Evolutionary conservation across 2,888 invertebrate genomes (phyloP).

Genomic region (Drosophila neonasuta): DNA sequence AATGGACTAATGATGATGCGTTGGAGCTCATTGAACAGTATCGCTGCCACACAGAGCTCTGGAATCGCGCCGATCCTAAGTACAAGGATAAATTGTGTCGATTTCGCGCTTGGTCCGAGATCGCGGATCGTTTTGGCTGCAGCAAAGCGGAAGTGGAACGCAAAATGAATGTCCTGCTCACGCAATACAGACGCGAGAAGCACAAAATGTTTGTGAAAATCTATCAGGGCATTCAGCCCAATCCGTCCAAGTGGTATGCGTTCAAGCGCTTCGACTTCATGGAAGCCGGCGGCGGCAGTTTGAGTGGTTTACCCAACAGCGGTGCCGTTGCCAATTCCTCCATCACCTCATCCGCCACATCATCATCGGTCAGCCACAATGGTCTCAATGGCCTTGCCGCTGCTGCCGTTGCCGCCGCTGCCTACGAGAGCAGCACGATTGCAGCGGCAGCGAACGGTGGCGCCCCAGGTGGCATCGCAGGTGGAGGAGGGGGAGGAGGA

Average conservation of each 20-base stretch:
- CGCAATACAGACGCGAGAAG: constrained; percentile 81
- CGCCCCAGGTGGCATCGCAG: constrained; percentile 37
- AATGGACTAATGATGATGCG: constrained; percentile 82
- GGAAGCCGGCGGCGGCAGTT: constrained; percentile 79
- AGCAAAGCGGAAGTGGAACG: constrained; percentile 82
- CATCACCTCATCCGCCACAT: constrained; percentile 21
- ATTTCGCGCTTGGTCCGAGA: constrained; percentile 81
- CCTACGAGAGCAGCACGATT: constrained; percentile 65
- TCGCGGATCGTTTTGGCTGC: constrained; percentile 81
- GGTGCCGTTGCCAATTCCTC: constrained; percentile 35
- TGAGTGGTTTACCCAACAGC: constrained; percentile 47
- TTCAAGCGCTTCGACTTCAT: constrained; percentile 81
- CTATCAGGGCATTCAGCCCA: constrained; percentile 81
- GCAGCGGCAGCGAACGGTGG: constrained; percentile 69
- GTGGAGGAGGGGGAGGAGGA: constrained; percentile 32
- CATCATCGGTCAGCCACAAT: constrained; percentile 44
- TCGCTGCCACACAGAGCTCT: constrained; percentile 80
- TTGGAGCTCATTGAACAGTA: constrained; percentile 81
- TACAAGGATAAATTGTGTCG: constrained; percentile 81
- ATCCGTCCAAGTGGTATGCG: constrained; percentile 82
- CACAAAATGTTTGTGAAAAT: constrained; percentile 81
- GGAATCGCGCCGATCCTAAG: constrained; percentile 81
- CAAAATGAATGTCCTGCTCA: constrained; percentile 81
- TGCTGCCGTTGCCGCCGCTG: constrained; percentile 66
- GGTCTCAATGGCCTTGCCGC: constrained; percentile 72